Conservation (phyloP, 2,113 vertebrate species). For the Corydoras maculifer region DNA sequence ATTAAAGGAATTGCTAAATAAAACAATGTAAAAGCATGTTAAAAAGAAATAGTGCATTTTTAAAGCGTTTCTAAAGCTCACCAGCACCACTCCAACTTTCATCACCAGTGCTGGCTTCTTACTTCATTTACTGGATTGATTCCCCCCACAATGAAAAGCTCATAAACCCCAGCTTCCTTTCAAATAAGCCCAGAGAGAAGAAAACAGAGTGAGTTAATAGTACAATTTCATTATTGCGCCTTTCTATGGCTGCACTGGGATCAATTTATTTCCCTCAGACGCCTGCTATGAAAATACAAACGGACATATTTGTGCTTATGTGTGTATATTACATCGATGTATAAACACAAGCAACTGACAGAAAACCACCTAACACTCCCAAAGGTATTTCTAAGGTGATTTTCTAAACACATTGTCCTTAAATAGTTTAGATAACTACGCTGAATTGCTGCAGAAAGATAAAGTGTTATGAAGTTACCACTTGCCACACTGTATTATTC, state of each 20-base stretch:
- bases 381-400: conserved; percentile 2
- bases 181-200: conserved; percentile 34
- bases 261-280: conserved; percentile 40
- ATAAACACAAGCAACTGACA: conserved; percentile 10
- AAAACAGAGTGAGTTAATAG: conserved; percentile 55
- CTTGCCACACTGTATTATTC: conserved; percentile 5
- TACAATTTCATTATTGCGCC: conserved; percentile 59
- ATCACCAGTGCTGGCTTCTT: conserved; percentile 53
- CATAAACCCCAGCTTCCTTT: conserved; percentile 52
- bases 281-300: conserved; percentile 28
- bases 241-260: conserved; percentile 32
- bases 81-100: conserved; percentile 47
- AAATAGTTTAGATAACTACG: conserved; percentile 34
- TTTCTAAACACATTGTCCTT: conserved; percentile 2
- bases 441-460: neutral
- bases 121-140: conserved; percentile 62
- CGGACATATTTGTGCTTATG: conserved; percentile 3
- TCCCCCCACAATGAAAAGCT: conserved; percentile 46
- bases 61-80: conserved; percentile 29
- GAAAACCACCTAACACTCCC: neutral
- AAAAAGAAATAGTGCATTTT: neutral
- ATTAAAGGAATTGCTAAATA: neutral
- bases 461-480: no score
- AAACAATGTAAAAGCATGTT: neutral
- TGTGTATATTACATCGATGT: conserved; percentile 3